phyloP scores from a whole-genome alignment of 1,140 invertebrate genomes.

The Trinorchestia longiramus region DNA sequence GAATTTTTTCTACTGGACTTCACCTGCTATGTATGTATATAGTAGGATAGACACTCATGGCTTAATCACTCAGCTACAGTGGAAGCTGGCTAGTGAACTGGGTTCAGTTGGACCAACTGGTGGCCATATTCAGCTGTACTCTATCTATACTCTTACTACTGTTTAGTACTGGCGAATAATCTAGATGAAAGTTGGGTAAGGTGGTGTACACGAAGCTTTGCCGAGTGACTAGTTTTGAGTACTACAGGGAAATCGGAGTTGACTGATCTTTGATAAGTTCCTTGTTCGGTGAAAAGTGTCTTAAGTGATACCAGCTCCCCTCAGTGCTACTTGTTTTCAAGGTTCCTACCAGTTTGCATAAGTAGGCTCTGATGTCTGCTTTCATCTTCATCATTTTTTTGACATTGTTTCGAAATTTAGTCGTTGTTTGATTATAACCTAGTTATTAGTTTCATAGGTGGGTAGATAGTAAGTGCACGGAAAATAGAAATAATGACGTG shows the following conservation, averaged over 20 bases:
- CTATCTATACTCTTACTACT: neutral
- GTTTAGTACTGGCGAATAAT: neutral
- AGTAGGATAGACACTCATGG: neutral
- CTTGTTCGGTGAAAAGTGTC: neutral
- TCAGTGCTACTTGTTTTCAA: neutral
- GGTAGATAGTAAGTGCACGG: too few relatives aligned
- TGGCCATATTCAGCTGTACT: neutral
- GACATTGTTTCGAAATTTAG: neutral
- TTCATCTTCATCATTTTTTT: neutral
- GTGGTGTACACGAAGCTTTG: neutral
- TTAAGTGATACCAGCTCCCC: neutral
- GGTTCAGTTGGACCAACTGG: neutral
- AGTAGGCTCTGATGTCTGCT: neutral
- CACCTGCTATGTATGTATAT: too few relatives aligned
- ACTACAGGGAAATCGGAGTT: neutral
- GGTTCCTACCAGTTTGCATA: neutral
- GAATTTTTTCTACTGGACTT: too few relatives aligned
- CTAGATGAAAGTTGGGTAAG: neutral
- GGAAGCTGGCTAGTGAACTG: neutral
- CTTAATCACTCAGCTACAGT: neutral
- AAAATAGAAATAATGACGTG: neutral
- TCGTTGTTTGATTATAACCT: neutral
- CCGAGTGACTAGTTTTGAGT: neutral
- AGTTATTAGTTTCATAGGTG: neutral
- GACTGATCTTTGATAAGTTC: neutral